Base-by-base conservation (phyloP, 2,888 invertebrate genomes). In the Fragum sueziense region DNA sequence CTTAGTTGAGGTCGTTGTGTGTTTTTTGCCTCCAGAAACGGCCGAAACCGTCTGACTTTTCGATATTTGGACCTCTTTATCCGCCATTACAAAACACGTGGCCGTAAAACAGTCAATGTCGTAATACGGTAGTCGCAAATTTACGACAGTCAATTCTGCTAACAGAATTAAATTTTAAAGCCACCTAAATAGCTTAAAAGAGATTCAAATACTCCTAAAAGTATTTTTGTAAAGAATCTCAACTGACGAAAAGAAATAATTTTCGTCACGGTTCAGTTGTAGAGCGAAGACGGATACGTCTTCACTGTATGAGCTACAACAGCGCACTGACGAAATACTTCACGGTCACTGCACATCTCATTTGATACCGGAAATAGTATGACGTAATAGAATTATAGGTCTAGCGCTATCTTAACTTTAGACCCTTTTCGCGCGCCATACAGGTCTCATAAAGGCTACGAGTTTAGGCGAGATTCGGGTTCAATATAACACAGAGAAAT, bases 341-440 rank as follows among this genome's bases (percentile, higher is more conserved):
- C 31, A 70, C 59, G 57, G 70, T 70, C 70, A 57, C 7, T 70
- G 70, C 59, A 57, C 70, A 70, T 70, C 57, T 57, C 70, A 70
- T 70, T 70, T 70, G 70, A 59, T 70, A 59, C 57, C 59, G 70
- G 37, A 54, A 70, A 54, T 70, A 70, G 70, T 70, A 70, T 70
- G 57, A 70, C n/a, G n/a, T n/a, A n/a, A n/a, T n/a, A n/a, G n/a
- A n/a, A n/a, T n/a, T n/a, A n/a, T n/a, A n/a, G n/a, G n/a, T n/a
- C n/a, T n/a, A n/a, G n/a, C n/a, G n/a, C n/a, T n/a, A n/a, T n/a
- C n/a, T n/a, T n/a, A n/a, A n/a, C n/a, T n/a, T n/a, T n/a, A n/a
- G n/a, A n/a, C n/a, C n/a, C n/a, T n/a, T n/a, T n/a, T n/a, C n/a
- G n/a, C n/a, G n/a, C n/a, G n/a, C n/a, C n/a, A n/a, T n/a, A n/a